phyloP scores from a whole-genome alignment of 2,797 vertebrate species.

The Cynopterus sphinx region DNA sequence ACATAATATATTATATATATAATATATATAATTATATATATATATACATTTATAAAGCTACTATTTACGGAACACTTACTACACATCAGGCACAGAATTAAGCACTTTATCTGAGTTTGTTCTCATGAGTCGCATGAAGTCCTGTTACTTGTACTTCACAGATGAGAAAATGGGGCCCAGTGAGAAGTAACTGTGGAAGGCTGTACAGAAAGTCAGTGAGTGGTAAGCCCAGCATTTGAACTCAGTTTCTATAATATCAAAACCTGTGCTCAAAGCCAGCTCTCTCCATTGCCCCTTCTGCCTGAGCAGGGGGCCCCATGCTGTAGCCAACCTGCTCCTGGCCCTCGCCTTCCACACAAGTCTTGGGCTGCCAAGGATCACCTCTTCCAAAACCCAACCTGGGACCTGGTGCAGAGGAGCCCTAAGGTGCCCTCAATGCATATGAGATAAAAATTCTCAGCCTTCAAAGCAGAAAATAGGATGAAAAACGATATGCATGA shows the following conservation, averaged over 20 bases:
- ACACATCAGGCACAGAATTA: fast-evolving
- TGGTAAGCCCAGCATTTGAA: background rate
- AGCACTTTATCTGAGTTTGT: background rate
- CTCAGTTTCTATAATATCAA: background rate
- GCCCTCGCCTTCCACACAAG: background rate
- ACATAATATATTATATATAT: too few relatives aligned
- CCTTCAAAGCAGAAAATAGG: background rate
- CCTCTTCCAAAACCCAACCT: background rate
- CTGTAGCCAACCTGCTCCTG: fast-evolving
- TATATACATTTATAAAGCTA: background rate
- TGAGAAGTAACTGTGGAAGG: background rate
- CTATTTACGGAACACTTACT: background rate
- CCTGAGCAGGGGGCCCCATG: fast-evolving
- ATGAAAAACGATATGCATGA: background rate
- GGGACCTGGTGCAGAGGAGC: background rate
- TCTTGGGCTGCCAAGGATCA: background rate
- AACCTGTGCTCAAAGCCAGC: background rate
- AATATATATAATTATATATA: too few relatives aligned
- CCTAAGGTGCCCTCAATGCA: background rate
- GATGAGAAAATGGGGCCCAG: background rate
- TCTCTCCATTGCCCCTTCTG: background rate
- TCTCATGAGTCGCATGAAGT: background rate
- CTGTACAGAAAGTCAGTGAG: fast-evolving
- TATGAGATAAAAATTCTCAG: background rate
- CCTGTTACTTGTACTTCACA: background rate